These are phyloP conservation scores for roundworm (Caenorhabditis elegans) DNA, from an alignment of 1,140 invertebrate genomes.

Conservation along the genomic window DNA sequence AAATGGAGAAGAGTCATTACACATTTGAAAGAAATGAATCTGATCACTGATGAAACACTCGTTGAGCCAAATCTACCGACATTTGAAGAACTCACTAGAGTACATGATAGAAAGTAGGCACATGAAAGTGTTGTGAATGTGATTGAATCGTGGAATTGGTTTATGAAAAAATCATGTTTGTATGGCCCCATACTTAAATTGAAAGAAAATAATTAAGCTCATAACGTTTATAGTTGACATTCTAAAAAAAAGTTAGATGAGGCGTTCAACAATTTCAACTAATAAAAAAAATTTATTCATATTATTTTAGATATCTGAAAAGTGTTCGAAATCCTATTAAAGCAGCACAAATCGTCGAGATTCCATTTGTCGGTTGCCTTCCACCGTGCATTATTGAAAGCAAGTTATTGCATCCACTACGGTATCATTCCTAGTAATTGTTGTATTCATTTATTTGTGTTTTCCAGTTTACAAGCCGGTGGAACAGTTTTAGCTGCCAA, in stretches of 20 bases:
- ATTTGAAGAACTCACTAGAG: slow-evolving; percentile 70
- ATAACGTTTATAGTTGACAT: no score
- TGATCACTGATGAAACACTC: slow-evolving; percentile 67
- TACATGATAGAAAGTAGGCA: slow-evolving; percentile 15
- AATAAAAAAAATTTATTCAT: no score
- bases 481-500: slow-evolving; percentile 79
- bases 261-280: no score
- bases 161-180: no score
- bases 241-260: no score
- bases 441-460: neutral
- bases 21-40: slow-evolving; percentile 63
- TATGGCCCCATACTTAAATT: no score
- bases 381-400: slow-evolving; percentile 79
- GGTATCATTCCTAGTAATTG: slow-evolving; percentile 20
- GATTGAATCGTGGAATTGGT: no score
- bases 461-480: slow-evolving; percentile 77
- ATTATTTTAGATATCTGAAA: slow-evolving; percentile 75
- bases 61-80: slow-evolving; percentile 74
- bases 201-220: no score
- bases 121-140: slow-evolving; percentile 71
- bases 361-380: slow-evolving; percentile 75
- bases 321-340: slow-evolving; percentile 68
- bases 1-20: slow-evolving; percentile 78
- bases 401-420: slow-evolving; percentile 75
- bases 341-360: slow-evolving; percentile 79